Percentiles rank a stretch among this genome's conserved stretches.
Conservation (phyloP, 2,888 invertebrate species). For the Cosmopolites sordidus region DNA sequence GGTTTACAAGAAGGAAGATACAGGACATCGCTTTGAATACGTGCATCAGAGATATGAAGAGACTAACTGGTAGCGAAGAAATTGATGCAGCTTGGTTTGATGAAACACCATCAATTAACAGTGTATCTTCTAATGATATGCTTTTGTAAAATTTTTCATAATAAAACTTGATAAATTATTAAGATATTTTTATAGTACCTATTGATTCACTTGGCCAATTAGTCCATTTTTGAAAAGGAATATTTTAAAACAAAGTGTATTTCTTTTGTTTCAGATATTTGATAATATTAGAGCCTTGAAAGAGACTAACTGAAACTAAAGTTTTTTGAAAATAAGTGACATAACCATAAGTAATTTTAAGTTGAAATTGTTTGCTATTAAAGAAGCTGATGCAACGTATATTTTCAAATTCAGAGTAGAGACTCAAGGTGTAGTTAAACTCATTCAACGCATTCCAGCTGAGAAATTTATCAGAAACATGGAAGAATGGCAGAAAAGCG, state of each 20-base stretch:
- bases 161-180: too few species aligned
- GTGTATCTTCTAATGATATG: background rate
- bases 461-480: constrained; percentile 55
- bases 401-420: constrained; percentile 53
- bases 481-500: constrained; percentile 57
- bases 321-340: constrained; percentile 30
- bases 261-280: constrained; percentile 32
- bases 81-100: constrained; percentile 30
- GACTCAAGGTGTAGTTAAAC: constrained; percentile 46
- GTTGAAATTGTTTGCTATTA: constrained; percentile 45
- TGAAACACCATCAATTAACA: constrained; percentile 6
- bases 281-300: constrained; percentile 36
- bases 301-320: constrained; percentile 28
- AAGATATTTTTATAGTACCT: too few species aligned
- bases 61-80: constrained; percentile 28
- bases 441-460: constrained; percentile 60
- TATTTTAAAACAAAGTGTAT: too few species aligned
- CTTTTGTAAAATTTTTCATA: too few species aligned
- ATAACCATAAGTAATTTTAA: constrained; percentile 30
- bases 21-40: constrained; percentile 39
- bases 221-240: too few species aligned
- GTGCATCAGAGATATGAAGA: constrained; percentile 39
- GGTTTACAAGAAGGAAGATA: constrained; percentile 34
- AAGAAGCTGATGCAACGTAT: constrained; percentile 50
- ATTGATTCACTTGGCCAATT: too few species aligned